Conservation (phyloP, 2,888 invertebrate species). For the Parnassius mnemosyne region DNA sequence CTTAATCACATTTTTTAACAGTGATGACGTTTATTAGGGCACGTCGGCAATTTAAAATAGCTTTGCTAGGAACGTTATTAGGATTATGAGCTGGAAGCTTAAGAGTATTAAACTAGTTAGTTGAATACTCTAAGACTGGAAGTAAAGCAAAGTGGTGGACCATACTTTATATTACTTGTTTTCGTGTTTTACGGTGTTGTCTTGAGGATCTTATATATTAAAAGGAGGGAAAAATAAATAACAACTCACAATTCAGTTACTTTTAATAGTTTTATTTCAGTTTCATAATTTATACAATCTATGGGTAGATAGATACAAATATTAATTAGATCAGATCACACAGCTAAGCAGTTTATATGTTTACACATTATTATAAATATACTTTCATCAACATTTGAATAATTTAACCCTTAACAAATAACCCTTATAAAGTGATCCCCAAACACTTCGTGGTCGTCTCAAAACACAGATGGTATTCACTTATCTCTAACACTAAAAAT, state of each 20-base stretch:
- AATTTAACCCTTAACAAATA: slow-evolving; percentile 74
- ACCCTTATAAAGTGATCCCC: slow-evolving; percentile 75
- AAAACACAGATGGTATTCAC: slow-evolving; percentile 64
- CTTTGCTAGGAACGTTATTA: no score
- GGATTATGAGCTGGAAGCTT: no score
- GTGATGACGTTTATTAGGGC: no score
- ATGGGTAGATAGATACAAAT: slow-evolving; percentile 72
- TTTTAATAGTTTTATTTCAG: slow-evolving; percentile 74
- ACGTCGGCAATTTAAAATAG: no score
- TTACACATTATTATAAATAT: slow-evolving; percentile 71
- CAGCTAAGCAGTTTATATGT: slow-evolving; percentile 74
- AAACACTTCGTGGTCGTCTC: slow-evolving; percentile 57
- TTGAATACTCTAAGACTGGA: no score
- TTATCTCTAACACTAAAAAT: slow-evolving; percentile 58
- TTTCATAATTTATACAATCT: slow-evolving; percentile 77
- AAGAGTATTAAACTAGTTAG: no score
- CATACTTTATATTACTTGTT: no score
- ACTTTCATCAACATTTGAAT: slow-evolving; percentile 67
- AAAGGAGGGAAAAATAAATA: slow-evolving; percentile 38
- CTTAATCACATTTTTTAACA: no score
- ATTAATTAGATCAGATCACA: slow-evolving; percentile 77
- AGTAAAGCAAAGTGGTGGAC: no score
- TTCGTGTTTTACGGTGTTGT: no score
- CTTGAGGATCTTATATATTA: no score
- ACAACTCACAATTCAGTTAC: slow-evolving; percentile 62